Percentiles rank a stretch among this genome's conserved stretches.
Evolutionary conservation across 1,140 invertebrate species (phyloP).

Genomic region (Tyrophagus putrescentiae): DNA sequence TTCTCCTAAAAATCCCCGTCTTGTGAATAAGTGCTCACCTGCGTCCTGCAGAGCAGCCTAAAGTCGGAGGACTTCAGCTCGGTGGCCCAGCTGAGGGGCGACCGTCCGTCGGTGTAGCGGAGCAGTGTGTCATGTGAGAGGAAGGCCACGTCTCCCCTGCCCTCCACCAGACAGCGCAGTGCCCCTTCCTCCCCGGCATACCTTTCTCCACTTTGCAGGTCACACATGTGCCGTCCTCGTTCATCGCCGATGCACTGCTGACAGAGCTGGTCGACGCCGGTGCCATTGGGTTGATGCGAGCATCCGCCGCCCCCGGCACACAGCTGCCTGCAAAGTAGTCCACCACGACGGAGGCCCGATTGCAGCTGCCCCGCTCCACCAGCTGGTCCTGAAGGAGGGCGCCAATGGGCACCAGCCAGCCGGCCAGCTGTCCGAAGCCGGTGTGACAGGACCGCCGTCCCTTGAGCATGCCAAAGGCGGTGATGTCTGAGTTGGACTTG

Average conservation of each 20-base stretch:
- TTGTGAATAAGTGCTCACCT: neutral
- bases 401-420: slow-evolving; percentile 40
- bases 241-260: slow-evolving; percentile 25
- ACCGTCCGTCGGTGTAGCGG: neutral
- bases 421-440: slow-evolving; percentile 30
- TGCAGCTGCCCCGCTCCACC: slow-evolving; percentile 35
- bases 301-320: slow-evolving; percentile 26
- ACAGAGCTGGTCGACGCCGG: slow-evolving; percentile 23
- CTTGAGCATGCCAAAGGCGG: slow-evolving; percentile 44
- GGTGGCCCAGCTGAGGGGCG: slow-evolving; percentile 1
- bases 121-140: slow-evolving; percentile 21
- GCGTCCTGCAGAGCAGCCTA: neutral
- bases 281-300: slow-evolving; percentile 23
- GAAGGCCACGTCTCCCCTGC: slow-evolving; percentile 23
- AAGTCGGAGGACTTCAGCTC: slow-evolving; percentile 14
- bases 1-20: too few relatives aligned
- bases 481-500: slow-evolving; percentile 35
- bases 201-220: slow-evolving; percentile 4
- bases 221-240: slow-evolving; percentile 20
- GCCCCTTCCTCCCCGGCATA: slow-evolving; percentile 21
- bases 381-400: slow-evolving; percentile 36
- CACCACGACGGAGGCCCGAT: slow-evolving; percentile 39
- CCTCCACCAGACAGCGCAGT: slow-evolving; percentile 22
- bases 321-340: slow-evolving; percentile 41
- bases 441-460: slow-evolving; percentile 49